Conservation (phyloP, 2,113 vertebrate genomes). For the Glaucomys volans region DNA sequence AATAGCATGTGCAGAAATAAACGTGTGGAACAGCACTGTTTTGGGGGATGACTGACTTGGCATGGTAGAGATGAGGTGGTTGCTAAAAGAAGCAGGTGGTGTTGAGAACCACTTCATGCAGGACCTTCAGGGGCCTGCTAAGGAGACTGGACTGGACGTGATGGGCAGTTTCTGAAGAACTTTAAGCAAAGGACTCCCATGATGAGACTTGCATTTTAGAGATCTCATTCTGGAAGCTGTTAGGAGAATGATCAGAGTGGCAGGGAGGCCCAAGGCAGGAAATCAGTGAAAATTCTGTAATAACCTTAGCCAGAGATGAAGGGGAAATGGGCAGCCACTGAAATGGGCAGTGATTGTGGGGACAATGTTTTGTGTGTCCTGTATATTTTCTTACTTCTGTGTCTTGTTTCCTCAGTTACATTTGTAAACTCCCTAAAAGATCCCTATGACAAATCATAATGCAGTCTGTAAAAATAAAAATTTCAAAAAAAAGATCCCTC, state of each 20-base stretch:
- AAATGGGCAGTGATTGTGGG: neutral
- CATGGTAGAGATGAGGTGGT: neutral
- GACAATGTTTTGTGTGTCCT: neutral
- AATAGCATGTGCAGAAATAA: neutral
- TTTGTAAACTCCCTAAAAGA: conserved; percentile 36
- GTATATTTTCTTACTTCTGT: neutral
- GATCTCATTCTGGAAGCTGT: neutral
- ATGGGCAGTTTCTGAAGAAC: neutral
- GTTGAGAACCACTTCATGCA: neutral
- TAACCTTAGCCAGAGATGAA: neutral
- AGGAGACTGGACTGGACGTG: neutral
- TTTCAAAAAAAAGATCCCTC: conserved; percentile 34
- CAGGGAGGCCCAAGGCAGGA: neutral
- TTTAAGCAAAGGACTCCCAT: neutral
- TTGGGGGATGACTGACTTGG: neutral
- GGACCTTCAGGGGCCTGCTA: neutral
- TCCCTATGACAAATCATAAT: too few species aligned
- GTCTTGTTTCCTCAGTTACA: neutral
- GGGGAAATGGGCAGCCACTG: too few species aligned
- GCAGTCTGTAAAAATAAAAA: too few species aligned
- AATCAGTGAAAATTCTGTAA: neutral
- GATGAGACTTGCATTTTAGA: neutral
- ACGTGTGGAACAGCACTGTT: neutral
- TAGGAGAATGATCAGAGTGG: neutral
- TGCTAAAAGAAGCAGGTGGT: neutral